phyloP scores from a whole-genome alignment of 2,888 invertebrate genomes.

The Pachliopta kotzebuea region DNA sequence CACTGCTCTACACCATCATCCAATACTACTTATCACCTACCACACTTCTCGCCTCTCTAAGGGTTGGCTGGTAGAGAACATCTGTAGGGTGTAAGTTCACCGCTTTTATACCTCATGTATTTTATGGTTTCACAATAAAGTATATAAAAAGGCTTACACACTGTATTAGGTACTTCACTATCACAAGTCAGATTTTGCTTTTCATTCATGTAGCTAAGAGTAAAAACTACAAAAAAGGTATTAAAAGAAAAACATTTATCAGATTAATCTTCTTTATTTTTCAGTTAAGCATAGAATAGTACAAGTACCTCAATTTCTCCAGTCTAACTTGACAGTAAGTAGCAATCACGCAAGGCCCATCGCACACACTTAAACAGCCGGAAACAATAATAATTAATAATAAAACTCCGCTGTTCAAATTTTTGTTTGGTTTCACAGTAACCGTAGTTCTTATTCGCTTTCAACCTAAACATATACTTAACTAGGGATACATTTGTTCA shows the following conservation, averaged over 20 bases:
- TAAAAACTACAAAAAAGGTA: background rate
- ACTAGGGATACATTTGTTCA: slow-evolving; percentile 53
- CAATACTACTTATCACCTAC: no score
- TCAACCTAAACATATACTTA: slow-evolving; percentile 35
- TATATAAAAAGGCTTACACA: no score
- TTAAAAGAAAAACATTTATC: slow-evolving; percentile 39
- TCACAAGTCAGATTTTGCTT: no score
- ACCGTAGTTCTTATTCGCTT: slow-evolving; percentile 30
- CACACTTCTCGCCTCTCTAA: no score
- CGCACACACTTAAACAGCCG: slow-evolving; percentile 39
- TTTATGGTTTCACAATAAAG: no score
- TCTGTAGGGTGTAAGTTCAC: no score
- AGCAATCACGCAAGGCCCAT: slow-evolving; percentile 54
- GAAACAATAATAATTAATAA: slow-evolving; percentile 34
- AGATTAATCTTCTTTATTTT: slow-evolving; percentile 77
- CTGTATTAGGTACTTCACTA: no score
- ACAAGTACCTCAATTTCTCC: slow-evolving; percentile 74
- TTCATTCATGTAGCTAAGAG: background rate
- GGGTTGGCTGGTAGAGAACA: no score
- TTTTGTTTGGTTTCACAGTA: slow-evolving; percentile 28
- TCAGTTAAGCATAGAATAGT: slow-evolving; percentile 80
- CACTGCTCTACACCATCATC: no score
- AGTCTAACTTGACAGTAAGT: slow-evolving; percentile 63
- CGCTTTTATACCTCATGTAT: no score
- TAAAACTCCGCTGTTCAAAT: slow-evolving; percentile 40